Percentiles rank a stretch among this genome's conserved stretches.
Conservation (phyloP, 37 sponge, comb jelly and placozoan genomes). For the Theonella swinhoei region DNA sequence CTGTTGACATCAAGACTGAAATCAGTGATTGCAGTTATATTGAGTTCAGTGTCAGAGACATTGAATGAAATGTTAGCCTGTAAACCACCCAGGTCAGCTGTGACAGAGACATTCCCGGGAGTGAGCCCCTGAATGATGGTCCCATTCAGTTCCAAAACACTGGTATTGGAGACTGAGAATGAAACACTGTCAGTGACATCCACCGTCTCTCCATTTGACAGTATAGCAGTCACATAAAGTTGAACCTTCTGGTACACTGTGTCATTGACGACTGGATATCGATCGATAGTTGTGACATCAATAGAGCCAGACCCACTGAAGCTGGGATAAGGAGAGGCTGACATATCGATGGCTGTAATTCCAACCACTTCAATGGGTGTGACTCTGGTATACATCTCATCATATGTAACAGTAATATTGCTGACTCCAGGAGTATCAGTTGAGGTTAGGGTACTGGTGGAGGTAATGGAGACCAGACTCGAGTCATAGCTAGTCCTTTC, state of each 20-base stretch:
- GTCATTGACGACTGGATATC: not conserved
- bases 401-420: slow-evolving; percentile 29
- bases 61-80: not conserved
- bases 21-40: slow-evolving; percentile 3
- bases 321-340: slow-evolving; percentile 37
- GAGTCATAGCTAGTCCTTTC: not conserved
- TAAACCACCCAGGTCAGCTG: slow-evolving; percentile 9
- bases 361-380: slow-evolving; percentile 27
- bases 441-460: not conserved
- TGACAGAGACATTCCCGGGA: slow-evolving; percentile 20
- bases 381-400: not conserved
- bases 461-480: not conserved
- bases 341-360: slow-evolving; percentile 14
- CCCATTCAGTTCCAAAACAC: not conserved
- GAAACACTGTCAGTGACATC: slow-evolving; percentile 21
- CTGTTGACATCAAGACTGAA: slow-evolving; percentile 7
- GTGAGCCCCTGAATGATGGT: not conserved
- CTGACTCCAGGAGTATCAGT: not conserved
- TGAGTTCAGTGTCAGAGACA: slow-evolving; percentile 35
- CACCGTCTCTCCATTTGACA: slow-evolving; percentile 14
- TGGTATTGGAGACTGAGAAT: not conserved
- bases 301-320: slow-evolving; percentile 6
- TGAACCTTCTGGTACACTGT: slow-evolving; percentile 36
- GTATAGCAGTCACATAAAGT: slow-evolving; percentile 35
- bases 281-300: not conserved